Percentiles rank a stretch among this genome's conserved stretches.
These are phyloP conservation scores for Pseudomyrmex gracilis DNA, from an alignment of 1,140 invertebrate genomes.

Conservation along the genomic window DNA sequence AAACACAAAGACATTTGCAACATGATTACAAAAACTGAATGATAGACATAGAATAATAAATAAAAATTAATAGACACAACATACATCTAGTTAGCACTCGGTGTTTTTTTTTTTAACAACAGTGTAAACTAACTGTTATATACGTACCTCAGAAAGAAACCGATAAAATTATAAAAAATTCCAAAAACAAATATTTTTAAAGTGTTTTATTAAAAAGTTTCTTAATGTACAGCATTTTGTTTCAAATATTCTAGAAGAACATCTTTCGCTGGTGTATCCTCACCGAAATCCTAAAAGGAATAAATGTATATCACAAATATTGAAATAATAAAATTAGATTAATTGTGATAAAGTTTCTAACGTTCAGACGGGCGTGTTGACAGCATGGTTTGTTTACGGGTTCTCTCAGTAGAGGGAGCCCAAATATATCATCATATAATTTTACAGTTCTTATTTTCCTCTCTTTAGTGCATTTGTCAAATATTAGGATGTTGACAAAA, in stretches of 20 bases:
- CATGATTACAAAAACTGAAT: slow-evolving; percentile 68
- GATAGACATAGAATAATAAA: slow-evolving; percentile 34
- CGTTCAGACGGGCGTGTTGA: slow-evolving; percentile 78
- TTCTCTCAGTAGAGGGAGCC: slow-evolving; percentile 86
- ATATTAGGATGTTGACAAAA: neutral
- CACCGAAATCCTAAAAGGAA: slow-evolving; percentile 94
- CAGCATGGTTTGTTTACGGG: slow-evolving; percentile 82
- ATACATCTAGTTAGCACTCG: no score
- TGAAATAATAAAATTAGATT: slow-evolving; percentile 5
- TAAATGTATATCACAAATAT: slow-evolving; percentile 50
- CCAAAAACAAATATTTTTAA: slow-evolving; percentile 64
- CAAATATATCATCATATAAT: slow-evolving; percentile 81
- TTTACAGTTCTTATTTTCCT: neutral
- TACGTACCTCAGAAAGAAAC: slow-evolving; percentile 5
- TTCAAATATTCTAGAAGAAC: slow-evolving; percentile 96
- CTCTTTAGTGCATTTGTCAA: neutral
- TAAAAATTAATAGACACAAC: no score
- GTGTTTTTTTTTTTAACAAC: no score
- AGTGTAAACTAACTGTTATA: no score
- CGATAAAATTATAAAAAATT: slow-evolving; percentile 15
- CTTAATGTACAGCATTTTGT: slow-evolving; percentile 85
- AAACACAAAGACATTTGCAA: slow-evolving; percentile 81
- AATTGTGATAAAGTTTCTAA: slow-evolving; percentile 21
- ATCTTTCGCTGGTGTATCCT: slow-evolving; percentile 97
- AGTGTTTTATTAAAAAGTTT: slow-evolving; percentile 82